These are phyloP conservation scores for Pharmacophagus antenor DNA, from an alignment of 2,888 invertebrate genomes.

Conservation along the genomic window DNA sequence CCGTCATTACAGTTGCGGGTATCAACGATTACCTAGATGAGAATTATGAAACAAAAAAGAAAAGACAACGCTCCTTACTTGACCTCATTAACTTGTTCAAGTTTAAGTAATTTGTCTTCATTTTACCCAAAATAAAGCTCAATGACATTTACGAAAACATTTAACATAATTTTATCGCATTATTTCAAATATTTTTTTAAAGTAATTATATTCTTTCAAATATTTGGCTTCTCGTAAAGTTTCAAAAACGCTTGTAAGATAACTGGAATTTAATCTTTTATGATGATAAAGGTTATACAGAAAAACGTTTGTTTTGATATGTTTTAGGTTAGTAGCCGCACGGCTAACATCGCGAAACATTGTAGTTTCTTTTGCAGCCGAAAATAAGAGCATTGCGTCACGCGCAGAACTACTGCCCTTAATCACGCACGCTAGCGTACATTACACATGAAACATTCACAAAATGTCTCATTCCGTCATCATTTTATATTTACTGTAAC, in stretches of 20 bases:
- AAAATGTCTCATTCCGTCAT: slow-evolving; percentile 25
- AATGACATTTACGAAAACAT: slow-evolving; percentile 14
- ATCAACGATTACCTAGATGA: slow-evolving; percentile 22
- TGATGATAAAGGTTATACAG: too few species aligned
- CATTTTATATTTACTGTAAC: background rate
- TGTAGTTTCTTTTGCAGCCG: slow-evolving; percentile 40
- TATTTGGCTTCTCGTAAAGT: too few species aligned
- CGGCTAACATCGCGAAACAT: background rate
- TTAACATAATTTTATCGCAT: background rate
- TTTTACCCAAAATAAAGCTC: slow-evolving; percentile 8
- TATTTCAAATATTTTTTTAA: background rate
- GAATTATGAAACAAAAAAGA: slow-evolving; percentile 13
- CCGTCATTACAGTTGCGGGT: slow-evolving; percentile 9
- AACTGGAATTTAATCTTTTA: too few species aligned
- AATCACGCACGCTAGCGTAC: slow-evolving; percentile 46
- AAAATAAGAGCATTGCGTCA: slow-evolving; percentile 52
- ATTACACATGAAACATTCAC: slow-evolving; percentile 29
- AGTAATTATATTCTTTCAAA: too few species aligned
- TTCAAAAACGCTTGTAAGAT: too few species aligned
- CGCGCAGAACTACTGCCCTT: slow-evolving; percentile 43
- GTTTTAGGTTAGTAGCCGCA: too few species aligned
- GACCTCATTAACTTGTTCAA: slow-evolving; percentile 12
- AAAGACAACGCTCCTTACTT: slow-evolving; percentile 10
- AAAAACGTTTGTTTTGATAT: too few species aligned
- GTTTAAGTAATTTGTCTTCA: slow-evolving; percentile 23